Evolutionary conservation across 2,797 vertebrate genomes (phyloP), one percentile per base, ranked within the genome.

Genomic region (Bucorvus abyssinicus): DNA sequence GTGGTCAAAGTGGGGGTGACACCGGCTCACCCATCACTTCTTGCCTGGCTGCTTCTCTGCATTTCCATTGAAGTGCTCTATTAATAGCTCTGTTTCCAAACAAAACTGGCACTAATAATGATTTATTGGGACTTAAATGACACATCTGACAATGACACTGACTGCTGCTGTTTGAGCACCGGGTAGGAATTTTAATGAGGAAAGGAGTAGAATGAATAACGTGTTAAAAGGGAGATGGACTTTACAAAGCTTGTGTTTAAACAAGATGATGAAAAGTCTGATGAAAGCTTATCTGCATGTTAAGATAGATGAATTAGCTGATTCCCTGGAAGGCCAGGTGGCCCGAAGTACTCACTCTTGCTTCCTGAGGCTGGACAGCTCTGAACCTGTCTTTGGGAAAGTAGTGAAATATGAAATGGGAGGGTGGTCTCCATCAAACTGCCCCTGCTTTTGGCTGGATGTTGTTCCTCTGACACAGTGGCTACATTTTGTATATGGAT

Each of bases 141-240:
- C 75, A 80, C 6, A 10, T 92, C 83, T 92, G 96, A 95, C 86
- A 95, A 81, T 75, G 93, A 89, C 90, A 95, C 29, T 77, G 90
- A 79, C 78, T 93, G 84, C 78, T 95, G 56, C 47, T 92, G 78
- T 92, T 93, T 71, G 80, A 94, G 47, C 52, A 92, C 65, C 2
- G 1, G 68, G 75, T 38, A 86, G 89, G 96, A 95, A 95, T 96
- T 96, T 95, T 94, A 90, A 92, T 86, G 90, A 89, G 36, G 86
- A 89, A 91, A 81, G 69, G 52, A 92, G 29, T 14, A 85, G 71
- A 94, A 95, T 79, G 47, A 85, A 94, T 84, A 55, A 71, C 0
- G 5, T 29, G 15, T 85, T 89, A 73, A 89, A 85, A 93, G 23
- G 36, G n/a, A 95, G 84, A 90, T 74, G 42, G 74, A 89, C 52